A percentile compares a stretch with the other conserved stretches of the same genome.
phyloP scores from a whole-genome alignment of 2,797 vertebrate genomes.

The Rhinophrynus dorsalis region DNA sequence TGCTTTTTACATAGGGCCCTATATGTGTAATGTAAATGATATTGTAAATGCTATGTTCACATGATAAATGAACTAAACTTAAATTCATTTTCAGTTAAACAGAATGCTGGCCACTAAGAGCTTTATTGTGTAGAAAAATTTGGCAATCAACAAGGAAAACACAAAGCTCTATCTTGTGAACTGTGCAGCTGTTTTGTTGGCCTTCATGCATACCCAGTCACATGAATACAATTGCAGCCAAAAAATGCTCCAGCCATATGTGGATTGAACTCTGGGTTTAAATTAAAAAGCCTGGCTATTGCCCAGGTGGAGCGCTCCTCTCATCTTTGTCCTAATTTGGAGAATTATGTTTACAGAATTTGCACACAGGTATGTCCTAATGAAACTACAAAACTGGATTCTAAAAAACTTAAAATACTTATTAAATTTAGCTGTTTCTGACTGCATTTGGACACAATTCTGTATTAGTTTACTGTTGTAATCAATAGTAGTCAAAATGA shows the following conservation, averaged over 20 bases:
- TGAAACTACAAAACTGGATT: not conserved
- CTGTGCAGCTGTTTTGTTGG: slow-evolving; percentile 12
- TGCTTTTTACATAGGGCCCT: too few relatives aligned
- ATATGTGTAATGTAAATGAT: not conserved
- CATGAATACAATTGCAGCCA: slow-evolving; percentile 1
- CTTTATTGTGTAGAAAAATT: slow-evolving; percentile 1
- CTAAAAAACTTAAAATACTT: too few relatives aligned
- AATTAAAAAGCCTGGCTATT: not conserved
- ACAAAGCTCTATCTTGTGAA: not conserved
- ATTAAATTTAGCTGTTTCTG: too few relatives aligned
- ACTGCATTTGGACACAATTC: too few relatives aligned
- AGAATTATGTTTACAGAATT: not conserved
- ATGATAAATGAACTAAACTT: not conserved
- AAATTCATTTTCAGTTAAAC: not conserved
- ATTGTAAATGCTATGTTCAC: not conserved
- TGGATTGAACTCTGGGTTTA: not conserved
- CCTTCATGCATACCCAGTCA: not conserved
- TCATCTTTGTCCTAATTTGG: not conserved
- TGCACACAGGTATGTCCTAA: slow-evolving; percentile 4
- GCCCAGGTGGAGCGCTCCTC: not conserved
- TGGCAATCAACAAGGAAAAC: slow-evolving; percentile 2
- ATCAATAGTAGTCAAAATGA: too few relatives aligned
- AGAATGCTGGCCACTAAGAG: not conserved
- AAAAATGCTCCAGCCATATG: slow-evolving; percentile 6
- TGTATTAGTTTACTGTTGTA: too few relatives aligned